These are phyloP conservation scores for Drosophila barbarae DNA, from an alignment of 2,888 invertebrate genomes.

Conservation along the genomic window DNA sequence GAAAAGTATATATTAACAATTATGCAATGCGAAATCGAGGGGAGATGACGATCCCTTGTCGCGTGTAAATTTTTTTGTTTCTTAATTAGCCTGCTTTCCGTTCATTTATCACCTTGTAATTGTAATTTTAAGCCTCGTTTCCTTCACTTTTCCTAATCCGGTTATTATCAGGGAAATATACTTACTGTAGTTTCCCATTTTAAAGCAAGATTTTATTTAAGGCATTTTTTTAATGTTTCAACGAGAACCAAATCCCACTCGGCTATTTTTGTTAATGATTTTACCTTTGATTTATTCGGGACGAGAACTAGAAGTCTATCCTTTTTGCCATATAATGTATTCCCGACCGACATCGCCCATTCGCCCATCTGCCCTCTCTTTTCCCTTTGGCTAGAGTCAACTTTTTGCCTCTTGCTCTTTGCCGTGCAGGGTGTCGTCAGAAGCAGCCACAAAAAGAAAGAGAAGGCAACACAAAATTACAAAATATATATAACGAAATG, in stretches of 20 bases:
- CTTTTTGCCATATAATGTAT: slow-evolving; percentile 26
- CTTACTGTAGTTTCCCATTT: slow-evolving; percentile 6
- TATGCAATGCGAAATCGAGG: slow-evolving; percentile 20
- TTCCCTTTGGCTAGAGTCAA: neutral
- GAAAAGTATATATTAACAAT: slow-evolving; percentile 37
- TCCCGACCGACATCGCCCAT: neutral
- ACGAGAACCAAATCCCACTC: neutral
- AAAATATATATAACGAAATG: slow-evolving; percentile 15
- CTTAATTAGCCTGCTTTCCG: slow-evolving; percentile 13
- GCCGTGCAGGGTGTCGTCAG: slow-evolving; percentile 40
- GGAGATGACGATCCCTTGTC: slow-evolving; percentile 6
- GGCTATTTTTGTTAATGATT: neutral
- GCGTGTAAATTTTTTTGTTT: slow-evolving; percentile 22
- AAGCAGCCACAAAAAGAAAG: slow-evolving; percentile 19
- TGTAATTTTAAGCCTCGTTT: slow-evolving; percentile 11
- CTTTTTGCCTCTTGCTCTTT: slow-evolving; percentile 60
- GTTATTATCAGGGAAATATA: neutral
- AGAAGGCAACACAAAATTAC: slow-evolving; percentile 2
- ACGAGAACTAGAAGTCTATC: slow-evolving; percentile 2
- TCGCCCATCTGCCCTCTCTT: slow-evolving; percentile 1
- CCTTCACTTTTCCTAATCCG: neutral
- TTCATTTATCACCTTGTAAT: slow-evolving; percentile 23
- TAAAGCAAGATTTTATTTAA: slow-evolving; percentile 30
- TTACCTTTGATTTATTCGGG: slow-evolving; percentile 7
- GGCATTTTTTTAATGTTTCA: slow-evolving; percentile 7